Base-by-base conservation (phyloP, 2,797 vertebrate genomes). In the Pelochelys cantorii region DNA sequence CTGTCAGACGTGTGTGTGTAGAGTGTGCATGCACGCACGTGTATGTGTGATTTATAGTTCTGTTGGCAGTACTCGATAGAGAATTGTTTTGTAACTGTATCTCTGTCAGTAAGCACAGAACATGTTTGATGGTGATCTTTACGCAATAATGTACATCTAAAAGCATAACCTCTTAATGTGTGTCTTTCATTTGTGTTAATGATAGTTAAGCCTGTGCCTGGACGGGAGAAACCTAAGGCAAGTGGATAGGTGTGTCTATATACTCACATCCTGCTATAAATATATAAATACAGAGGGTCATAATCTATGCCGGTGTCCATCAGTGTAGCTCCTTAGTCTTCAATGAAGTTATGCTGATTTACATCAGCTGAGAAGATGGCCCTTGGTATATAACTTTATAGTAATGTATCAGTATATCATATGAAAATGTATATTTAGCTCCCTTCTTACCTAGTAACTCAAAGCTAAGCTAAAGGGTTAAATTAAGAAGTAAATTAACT, bases 11-110 rank as follows among this genome's bases (percentile, higher is more conserved):
- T 48, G 42, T 48, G 8, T 48, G 7, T 48, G 42, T 48, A 48
- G 8, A 48, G 42, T 48, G 42, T 48, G 42, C 42, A 48, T 48
- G 42, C 7, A 8, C 42, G 42, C 42, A 48, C 42, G 42, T 48
- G 42, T 91, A 93, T 42, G 22, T 75, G 71, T 25, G 93, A 97
- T 97, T 97, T 95, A 82, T 87, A 93, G 88, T 0, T 1, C 90
- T 96, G 87, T 89, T 96, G 90, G 87, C 93, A 93, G 94, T 92
- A 93, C 83, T 90, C 94, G 92, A 93, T 87, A 95, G 92, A 86
- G 89, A 93, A 93, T 18, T 81, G 81, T 89, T 95, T 91, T 96
- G 95, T 94, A 95, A 97, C 79, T 1, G 0, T 94, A 97, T 75
- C 79, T n/a, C 53, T 88, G 71, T 93, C 91, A 93, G 91, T 90